Base-by-base conservation (phyloP, 2,113 vertebrate genomes). In the Steatornis caripensis region DNA sequence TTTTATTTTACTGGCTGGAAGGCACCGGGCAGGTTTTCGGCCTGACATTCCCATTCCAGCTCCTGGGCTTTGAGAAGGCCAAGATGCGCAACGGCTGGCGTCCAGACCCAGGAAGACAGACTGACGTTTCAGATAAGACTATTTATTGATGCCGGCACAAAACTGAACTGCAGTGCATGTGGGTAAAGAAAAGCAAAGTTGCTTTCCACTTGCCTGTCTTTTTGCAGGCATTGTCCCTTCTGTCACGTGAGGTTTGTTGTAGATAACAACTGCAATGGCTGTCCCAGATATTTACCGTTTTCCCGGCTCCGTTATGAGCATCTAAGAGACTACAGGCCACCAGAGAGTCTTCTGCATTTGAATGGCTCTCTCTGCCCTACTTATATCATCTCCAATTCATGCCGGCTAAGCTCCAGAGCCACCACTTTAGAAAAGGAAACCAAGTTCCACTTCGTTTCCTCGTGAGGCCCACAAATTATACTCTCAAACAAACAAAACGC, bases 391-490 rank as follows among this genome's bases (percentile, higher is more conserved):
- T 94, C 70, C 53, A 85, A 7, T 41, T 76, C 49, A 9, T 1
- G 20, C 29, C 82, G 57, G 51, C 55, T 58, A 54, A 80, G 71
- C 66, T 77, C 51, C 39, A 84, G 60, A 80, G 72, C 75, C 54
- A 45, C 46, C 54, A 39, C 41, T 66, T 76, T 0, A 43, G 49
- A n/a, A 78, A 53, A 58, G n/a, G 66, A 92, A 83, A 83, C 1
- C 15, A 3, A 9, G 46, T 68, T 58, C 64, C 30, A 19, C 87
- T 94, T 66, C 48, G 27, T 60, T 85, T 65, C 65, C 54, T 8
- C 5, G 12, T 0, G 6, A 86, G 41, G 8, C n/a, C 45, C 58
- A 36, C 19, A n/a, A 24, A n/a, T 3, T 2, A 18, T 2, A 43
- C 30, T 20, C 39, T 58, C 15, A 34, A 49, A 70, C 30, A 41